Evolutionary conservation across 2,113 vertebrate genomes (phyloP).

Genomic region (Apteryx mantelli): DNA sequence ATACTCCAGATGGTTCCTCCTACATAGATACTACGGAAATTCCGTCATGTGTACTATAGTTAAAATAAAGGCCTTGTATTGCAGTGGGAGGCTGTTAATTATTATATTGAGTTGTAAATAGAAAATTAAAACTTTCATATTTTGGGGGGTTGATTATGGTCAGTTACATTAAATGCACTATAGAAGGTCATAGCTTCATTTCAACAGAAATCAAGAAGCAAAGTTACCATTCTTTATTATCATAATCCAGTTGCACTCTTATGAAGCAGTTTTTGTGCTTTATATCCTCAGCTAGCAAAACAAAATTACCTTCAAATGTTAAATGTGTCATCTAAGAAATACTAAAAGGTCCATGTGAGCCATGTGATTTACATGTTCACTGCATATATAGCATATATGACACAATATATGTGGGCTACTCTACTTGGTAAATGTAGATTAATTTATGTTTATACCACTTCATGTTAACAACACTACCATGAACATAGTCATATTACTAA

Average conservation of each 20-base stretch:
- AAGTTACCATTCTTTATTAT: not conserved
- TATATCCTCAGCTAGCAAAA: not conserved
- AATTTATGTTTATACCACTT: not conserved
- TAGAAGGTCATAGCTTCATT: not conserved
- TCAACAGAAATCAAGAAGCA: not conserved
- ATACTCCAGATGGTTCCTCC: constrained; percentile 28
- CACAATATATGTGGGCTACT: not conserved
- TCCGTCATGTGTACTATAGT: not conserved
- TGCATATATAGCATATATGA: not conserved
- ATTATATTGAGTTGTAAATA: not conserved
- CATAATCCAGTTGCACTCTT: not conserved
- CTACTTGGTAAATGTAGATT: not conserved
- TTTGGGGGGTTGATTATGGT: not conserved
- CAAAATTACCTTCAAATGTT: not conserved
- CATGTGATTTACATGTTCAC: not conserved
- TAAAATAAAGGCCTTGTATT: not conserved
- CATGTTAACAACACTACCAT: no score
- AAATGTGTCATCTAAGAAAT: not conserved
- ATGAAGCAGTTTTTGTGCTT: not conserved
- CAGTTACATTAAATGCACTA: not conserved
- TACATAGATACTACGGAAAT: not conserved
- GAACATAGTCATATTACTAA: not conserved
- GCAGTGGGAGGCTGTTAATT: not conserved
- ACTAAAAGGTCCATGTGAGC: not conserved
- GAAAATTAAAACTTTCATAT: not conserved